phyloP scores from a whole-genome alignment of 2,797 vertebrate genomes.

The Rhyacichthys aspro region DNA sequence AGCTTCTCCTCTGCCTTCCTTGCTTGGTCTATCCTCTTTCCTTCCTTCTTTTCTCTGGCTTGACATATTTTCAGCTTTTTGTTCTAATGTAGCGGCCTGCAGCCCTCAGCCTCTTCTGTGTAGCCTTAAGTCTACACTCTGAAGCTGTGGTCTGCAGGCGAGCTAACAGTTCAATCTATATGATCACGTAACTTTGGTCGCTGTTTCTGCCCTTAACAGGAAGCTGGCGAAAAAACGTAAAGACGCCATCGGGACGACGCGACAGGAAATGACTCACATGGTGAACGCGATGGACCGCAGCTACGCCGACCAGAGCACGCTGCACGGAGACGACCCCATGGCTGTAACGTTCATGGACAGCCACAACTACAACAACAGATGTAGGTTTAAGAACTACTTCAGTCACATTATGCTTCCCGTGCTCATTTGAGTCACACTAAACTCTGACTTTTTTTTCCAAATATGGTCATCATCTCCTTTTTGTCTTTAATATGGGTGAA shows the following conservation, averaged over 20 bases:
- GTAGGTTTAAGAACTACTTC: conserved; percentile 81
- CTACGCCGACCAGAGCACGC: conserved; percentile 96
- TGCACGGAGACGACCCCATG: conserved; percentile 95
- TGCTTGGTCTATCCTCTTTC: conserved; percentile 58
- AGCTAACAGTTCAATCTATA: conserved; percentile 19
- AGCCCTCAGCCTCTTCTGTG: conserved; percentile 26
- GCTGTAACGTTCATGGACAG: conserved; percentile 98
- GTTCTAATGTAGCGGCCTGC: conserved; percentile 54
- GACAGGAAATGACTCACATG: conserved; percentile 99
- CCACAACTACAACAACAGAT: conserved; percentile 96
- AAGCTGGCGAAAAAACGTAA: conserved; percentile 99
- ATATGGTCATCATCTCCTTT: too few relatives aligned
- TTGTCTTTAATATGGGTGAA: too few relatives aligned
- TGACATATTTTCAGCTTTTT: conserved; percentile 17
- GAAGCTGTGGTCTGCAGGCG: conserved; percentile 49
- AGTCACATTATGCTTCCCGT: too few relatives aligned
- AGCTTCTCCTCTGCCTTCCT: conserved; percentile 52
- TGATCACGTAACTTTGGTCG: conserved; percentile 29
- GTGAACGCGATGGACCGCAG: conserved; percentile 98
- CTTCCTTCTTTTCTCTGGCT: conserved; percentile 32
- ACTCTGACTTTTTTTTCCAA: too few relatives aligned
- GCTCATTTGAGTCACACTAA: too few relatives aligned
- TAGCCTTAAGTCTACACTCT: background rate
- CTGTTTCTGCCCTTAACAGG: conserved; percentile 75
- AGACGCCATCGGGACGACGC: conserved; percentile 92